Base-by-base conservation (phyloP, 2,797 vertebrate species). In the Cyclopterus lumpus region DNA sequence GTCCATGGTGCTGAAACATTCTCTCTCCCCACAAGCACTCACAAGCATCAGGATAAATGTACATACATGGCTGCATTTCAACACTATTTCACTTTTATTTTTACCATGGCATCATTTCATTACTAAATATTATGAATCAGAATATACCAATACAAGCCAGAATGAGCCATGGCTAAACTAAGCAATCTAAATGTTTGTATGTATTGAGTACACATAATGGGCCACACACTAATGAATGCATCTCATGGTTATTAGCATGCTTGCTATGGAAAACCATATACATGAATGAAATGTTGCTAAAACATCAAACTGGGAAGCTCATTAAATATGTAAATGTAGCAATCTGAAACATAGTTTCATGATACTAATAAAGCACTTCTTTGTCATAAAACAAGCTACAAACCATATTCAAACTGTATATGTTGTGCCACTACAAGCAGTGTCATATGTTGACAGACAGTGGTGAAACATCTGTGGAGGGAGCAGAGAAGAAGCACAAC, bases 1-100 rank as follows among this genome's bases (percentile, higher is more conserved):
- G 54, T 61, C 55, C 44, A 28, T 28, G 55, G 57, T 59, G 57
- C 57, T 79, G 40, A 73, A 69, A 5, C 14, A 12, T 20, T 60
- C 10, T 18, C 18, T 2, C 20, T 5, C 5, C 28, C 20, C 8
- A 20, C 7, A 20, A 46, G n/a, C 20, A 34, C n/a, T 5, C 15
- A 63, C 24, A 26, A 2, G 5, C 8, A 5, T 46, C 5, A 15
- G 54, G 20, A 10, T 6, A 68, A 30, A 48, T 48, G 20, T n/a
- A 48, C 18, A 36, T 12, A 54, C 34, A 22, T 24, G 16, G 53
- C 15, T 48, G 40, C 5, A 36, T 70, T 59, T 44, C 4, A 36
- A 16, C 15, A 11, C 36, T 36, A 51, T 12, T 11, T 55, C 10
- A 18, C 15, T 26, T 70, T 20, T 48, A 15, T 36, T 59, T 49